Base-by-base conservation (phyloP, 2,888 invertebrate species). In the Melinaea marsaeus region DNA sequence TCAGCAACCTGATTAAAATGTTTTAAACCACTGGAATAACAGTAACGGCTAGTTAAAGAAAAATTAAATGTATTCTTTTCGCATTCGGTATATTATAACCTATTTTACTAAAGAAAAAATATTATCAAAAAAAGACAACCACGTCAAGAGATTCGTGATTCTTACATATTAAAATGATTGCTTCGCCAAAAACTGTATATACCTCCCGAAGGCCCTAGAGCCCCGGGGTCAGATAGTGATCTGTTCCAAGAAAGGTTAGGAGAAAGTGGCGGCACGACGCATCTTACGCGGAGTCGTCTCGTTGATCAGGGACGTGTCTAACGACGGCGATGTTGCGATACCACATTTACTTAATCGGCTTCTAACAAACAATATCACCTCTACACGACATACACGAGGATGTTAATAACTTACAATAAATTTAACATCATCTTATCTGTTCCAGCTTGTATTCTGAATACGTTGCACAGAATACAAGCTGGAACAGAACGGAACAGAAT, bases 161-260 rank as follows among this genome's bases (percentile, higher is more conserved):
- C 42, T 9, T 37, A 37, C 37, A 34, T 13, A 37, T 13, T 34
- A 9, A n/a, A 48, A 47, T 35, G 46, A 58, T 58, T 35, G 47
- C 48, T 35, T 48, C 34, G 51, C 32, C 51, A 51, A 51, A 51
- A 51, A 51, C 11, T 51, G 51, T 32, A 32, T 51, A 51, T 51
- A 9, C 9, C 42, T 42, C 42, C 57, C 9, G 54, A 56, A 56
- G 71, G 74, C 71, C 71, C 74, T 80, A 48, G 45, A 60, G 56
- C 60, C 63, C 58, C 56, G 80, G 81, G 86, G 86, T 84, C 84
- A 79, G 78, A 78, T 79, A 76, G 79, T 65, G 74, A 79, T 78
- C 79, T 69, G 75, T 71, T 76, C 77, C 77, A 75, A 74, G 74
- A 84, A 84, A 85, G 87, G 87, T 86, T 85, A 82, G 78, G 87